These are phyloP conservation scores for Trachemys scripta DNA, from an alignment of 2,113 vertebrate genomes.

Conservation along the genomic window DNA sequence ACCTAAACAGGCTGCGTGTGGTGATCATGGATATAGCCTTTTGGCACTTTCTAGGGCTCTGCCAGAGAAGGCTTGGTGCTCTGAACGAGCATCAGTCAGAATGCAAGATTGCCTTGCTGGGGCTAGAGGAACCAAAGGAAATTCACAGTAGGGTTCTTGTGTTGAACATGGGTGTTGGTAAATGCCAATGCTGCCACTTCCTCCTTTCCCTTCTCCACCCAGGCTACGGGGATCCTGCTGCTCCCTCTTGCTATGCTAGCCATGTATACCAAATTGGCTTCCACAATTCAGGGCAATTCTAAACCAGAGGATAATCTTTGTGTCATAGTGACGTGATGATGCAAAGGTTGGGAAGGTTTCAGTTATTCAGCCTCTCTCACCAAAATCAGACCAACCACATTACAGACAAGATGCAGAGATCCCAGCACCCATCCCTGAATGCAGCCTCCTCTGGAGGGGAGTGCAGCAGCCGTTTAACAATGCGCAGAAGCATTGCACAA, in stretches of 20 bases:
- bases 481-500: neutral
- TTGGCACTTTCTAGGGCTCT: neutral
- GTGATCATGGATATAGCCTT: rapidly evolving
- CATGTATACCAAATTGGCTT: neutral
- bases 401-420: neutral
- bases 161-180: neutral
- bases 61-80: neutral
- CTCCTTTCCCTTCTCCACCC: neutral
- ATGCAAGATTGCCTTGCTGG: neutral
- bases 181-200: neutral
- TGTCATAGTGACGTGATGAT: neutral
- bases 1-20: neutral
- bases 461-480: neutral
- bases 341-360: neutral
- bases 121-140: neutral
- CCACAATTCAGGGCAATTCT: neutral
- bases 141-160: neutral
- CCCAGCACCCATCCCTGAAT: neutral
- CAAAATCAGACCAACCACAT: neutral
- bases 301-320: neutral
- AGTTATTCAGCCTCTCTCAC: neutral
- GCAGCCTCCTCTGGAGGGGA: neutral
- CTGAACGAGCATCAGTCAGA: neutral
- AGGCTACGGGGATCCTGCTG: neutral
- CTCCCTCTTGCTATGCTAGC: neutral